Evolutionary conservation across 2,113 vertebrate genomes (phyloP).

Genomic region (Ptychochromis oligacanthus): DNA sequence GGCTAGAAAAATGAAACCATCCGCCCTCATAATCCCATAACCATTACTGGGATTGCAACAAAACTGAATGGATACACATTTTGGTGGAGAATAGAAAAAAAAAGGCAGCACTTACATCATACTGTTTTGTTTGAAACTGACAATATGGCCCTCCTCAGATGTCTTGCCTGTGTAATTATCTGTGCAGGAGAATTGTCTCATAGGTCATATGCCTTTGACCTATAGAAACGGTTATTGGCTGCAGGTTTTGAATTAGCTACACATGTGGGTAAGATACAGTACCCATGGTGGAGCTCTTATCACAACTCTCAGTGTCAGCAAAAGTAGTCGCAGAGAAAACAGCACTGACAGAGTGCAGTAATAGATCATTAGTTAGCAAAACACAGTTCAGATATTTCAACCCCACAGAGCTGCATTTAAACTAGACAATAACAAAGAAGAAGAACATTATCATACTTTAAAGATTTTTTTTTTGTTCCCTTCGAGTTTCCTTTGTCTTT

Average conservation of each 20-base stretch:
- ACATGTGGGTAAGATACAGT: slow-evolving; percentile 70
- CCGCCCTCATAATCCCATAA: slow-evolving; percentile 69
- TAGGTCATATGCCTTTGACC: slow-evolving; percentile 67
- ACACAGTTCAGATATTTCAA: slow-evolving; percentile 32
- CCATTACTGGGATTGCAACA: slow-evolving; percentile 67
- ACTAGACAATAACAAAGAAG: slow-evolving; percentile 48
- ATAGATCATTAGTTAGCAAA: slow-evolving; percentile 57
- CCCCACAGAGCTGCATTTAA: slow-evolving; percentile 39
- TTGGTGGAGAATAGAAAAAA: background rate
- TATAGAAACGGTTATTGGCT: slow-evolving; percentile 70
- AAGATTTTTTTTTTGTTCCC: slow-evolving; percentile 21
- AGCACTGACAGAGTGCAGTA: slow-evolving; percentile 36
- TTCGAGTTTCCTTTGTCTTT: background rate
- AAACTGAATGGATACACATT: slow-evolving; percentile 67
- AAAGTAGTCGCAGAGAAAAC: slow-evolving; percentile 47
- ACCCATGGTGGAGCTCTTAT: slow-evolving; percentile 64
- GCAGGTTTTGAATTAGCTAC: slow-evolving; percentile 70
- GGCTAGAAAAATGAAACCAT: slow-evolving; percentile 75
- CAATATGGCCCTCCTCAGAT: slow-evolving; percentile 58
- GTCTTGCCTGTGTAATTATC: slow-evolving; percentile 64
- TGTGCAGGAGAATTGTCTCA: slow-evolving; percentile 72
- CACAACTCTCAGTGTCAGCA: slow-evolving; percentile 66
- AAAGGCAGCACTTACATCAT: slow-evolving; percentile 45
- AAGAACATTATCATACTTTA: slow-evolving; percentile 31
- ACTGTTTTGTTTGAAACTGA: slow-evolving; percentile 69